phyloP scores from a whole-genome alignment of 2,113 vertebrate genomes.

The Brachyhypopomus gauderio region DNA sequence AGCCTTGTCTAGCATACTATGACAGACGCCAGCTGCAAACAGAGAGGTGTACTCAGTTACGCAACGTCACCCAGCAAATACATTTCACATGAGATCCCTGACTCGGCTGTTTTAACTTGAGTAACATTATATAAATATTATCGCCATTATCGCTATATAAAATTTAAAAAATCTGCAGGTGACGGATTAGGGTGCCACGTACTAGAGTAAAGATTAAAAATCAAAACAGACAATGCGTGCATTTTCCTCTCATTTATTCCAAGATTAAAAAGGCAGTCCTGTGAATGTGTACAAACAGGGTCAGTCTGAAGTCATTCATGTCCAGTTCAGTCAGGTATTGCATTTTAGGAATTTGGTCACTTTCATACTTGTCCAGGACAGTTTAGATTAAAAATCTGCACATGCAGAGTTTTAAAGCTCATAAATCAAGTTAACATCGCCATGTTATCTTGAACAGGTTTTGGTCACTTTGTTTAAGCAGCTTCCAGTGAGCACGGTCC shows the following conservation, averaged over 20 bases:
- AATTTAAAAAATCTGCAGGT: background rate
- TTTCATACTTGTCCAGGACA: background rate
- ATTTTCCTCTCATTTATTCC: conserved; percentile 9
- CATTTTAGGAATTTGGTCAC: conserved; percentile 6
- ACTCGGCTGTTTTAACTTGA: background rate
- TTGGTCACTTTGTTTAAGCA: conserved; percentile 27
- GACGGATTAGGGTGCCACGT: background rate
- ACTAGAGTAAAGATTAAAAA: background rate
- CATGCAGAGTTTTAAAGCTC: background rate
- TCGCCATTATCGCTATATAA: too few species aligned
- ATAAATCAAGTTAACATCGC: background rate
- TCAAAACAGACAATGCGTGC: background rate
- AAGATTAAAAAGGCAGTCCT: background rate
- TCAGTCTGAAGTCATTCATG: background rate
- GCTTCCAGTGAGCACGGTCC: conserved; percentile 7
- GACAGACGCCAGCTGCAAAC: background rate
- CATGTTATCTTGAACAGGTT: conserved; percentile 17
- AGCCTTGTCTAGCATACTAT: background rate
- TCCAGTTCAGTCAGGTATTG: conserved; percentile 3
- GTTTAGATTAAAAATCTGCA: background rate
- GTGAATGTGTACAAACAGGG: background rate
- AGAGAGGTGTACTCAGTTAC: background rate
- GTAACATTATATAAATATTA: background rate
- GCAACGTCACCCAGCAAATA: background rate
- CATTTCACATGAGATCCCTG: too few species aligned